Base-by-base conservation (phyloP, 2,888 invertebrate species). In the Agonopterix heracliana region DNA sequence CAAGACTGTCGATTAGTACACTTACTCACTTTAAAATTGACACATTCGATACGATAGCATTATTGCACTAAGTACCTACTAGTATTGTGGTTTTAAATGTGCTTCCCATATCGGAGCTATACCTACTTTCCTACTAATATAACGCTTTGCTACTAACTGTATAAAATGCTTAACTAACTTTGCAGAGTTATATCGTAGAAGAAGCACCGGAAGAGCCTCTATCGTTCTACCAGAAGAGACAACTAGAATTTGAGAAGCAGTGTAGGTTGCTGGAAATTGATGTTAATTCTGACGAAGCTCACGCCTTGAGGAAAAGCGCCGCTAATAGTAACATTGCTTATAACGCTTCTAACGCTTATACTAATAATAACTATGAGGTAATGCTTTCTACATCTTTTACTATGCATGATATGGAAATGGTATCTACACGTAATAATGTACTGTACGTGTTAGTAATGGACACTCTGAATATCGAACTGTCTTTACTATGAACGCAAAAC, bases 211-310 rank as follows among this genome's bases (percentile, higher is more conserved):
- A 84, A 52, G 89, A 88, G 59, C 87, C 89, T 11, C 55, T 87
- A 50, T 89, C 89, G 2, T 88, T 78, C 61, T 89, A 81, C 59
- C 84, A 86, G 67, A 87, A 86, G 56, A 75, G 81, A 55, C 85
- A 87, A 55, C 68, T 81, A 36, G 89, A 89, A 53, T 86, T 88
- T 54, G 80, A 84, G 56, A 88, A 83, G 59, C 79, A 89, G 62
- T 88, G 88, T 79, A 84, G 78, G 75, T 81, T 86, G 60, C 66
- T 86, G 53, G 71, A 81, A 49, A 81, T 87, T 59, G 86, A 81
- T 53, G 64, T 80, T 47, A 71, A 84, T 55, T 85, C 85, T 8
- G 70, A 75, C 47, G 83, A 85, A 70, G 87, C 84, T 14, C 72
- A 75, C 43, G 66, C 75, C 47, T 57, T 85, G 50, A 73, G 64